Evolutionary conservation across 2,888 invertebrate species (phyloP).

Genomic region (Agrenia bidenticulata): DNA sequence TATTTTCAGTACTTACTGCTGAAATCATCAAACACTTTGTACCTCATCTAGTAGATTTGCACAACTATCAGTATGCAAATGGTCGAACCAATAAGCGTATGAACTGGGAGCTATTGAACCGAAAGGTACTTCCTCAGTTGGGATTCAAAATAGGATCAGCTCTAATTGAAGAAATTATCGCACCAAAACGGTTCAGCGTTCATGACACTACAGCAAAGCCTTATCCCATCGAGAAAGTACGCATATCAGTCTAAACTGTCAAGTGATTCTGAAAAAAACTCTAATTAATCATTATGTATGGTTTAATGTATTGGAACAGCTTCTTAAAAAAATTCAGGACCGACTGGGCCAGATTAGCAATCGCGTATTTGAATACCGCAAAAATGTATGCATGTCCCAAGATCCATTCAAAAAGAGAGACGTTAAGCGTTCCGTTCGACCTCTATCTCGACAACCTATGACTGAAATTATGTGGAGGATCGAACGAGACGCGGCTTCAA

Average conservation of each 20-base stretch:
- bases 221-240: neutral
- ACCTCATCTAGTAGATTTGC: constrained; percentile 71
- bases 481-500: neutral
- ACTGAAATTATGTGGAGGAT: neutral
- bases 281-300: too few relatives aligned
- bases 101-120: constrained; percentile 75
- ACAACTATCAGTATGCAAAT: constrained; percentile 72
- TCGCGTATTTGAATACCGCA: neutral
- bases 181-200: neutral
- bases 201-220: neutral
- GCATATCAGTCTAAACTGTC: too few relatives aligned
- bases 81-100: constrained; percentile 68
- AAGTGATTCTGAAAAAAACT: too few relatives aligned
- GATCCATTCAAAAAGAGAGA: neutral
- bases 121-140: constrained; percentile 61
- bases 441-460: neutral
- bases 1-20: constrained; percentile 67
- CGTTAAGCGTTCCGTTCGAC: neutral
- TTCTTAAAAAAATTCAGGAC: neutral
- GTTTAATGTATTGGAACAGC: too few relatives aligned
- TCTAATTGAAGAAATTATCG: neutral
- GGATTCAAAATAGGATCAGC: neutral
- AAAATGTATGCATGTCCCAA: neutral
- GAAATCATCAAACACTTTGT: constrained; percentile 70
- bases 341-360: neutral